Percentiles rank a stretch among this genome's conserved stretches.
These are phyloP conservation scores for Lycorma delicatula DNA, from an alignment of 1,140 invertebrate genomes.

Conservation along the genomic window DNA sequence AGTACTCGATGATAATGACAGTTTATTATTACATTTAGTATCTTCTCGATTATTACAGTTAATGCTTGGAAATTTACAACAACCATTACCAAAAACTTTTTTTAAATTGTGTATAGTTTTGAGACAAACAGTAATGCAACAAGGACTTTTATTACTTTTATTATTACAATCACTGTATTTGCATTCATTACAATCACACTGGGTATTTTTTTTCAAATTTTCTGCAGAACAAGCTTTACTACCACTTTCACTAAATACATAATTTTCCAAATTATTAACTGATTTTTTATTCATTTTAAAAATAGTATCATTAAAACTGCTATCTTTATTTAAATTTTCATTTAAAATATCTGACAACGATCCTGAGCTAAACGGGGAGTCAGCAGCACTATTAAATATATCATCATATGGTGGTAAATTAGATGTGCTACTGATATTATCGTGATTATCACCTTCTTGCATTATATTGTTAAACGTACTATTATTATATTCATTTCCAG, in stretches of 20 bases:
- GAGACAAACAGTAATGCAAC: constrained; percentile 32
- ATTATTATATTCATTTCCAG: background rate
- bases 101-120: constrained; percentile 30
- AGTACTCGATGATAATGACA: too few species aligned
- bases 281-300: background rate
- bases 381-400: too few species aligned
- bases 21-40: too few species aligned
- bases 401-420: too few species aligned
- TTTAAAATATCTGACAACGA: too few species aligned
- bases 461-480: background rate
- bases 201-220: background rate
- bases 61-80: constrained; percentile 16
- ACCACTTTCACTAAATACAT: background rate
- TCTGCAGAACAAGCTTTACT: background rate
- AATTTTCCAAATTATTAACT: background rate
- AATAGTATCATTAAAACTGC: background rate
- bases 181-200: too few species aligned
- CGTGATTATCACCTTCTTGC: too few species aligned
- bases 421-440: too few species aligned
- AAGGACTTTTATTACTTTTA: constrained; percentile 10
- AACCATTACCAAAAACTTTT: constrained; percentile 24
- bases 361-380: too few species aligned
- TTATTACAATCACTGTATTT: background rate
- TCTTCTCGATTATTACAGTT: too few species aligned
- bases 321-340: background rate